Percentiles rank a stretch among this genome's conserved stretches.
These are phyloP conservation scores for Drosophila rufa DNA, from an alignment of 1,140 invertebrate genomes.

Conservation along the genomic window DNA sequence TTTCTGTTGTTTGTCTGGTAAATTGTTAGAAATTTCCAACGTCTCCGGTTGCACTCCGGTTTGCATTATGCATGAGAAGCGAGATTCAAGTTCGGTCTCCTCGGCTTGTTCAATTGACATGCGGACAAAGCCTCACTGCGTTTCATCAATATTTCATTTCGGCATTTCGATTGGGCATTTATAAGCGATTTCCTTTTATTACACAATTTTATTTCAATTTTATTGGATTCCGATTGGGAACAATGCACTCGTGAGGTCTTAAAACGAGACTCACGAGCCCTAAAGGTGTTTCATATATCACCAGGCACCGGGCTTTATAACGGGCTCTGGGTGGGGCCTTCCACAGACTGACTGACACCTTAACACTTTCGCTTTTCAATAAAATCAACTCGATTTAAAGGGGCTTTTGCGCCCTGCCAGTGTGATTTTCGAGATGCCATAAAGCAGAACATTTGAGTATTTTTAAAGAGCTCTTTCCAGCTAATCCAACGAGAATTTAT, in stretches of 20 bases:
- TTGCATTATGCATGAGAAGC: conserved; percentile 72
- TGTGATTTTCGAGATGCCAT: conserved; percentile 2
- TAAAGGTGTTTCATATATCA: conserved; percentile 43
- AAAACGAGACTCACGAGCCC: conserved; percentile 51
- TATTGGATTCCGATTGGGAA: conserved; percentile 57
- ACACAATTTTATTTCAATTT: conserved; percentile 65
- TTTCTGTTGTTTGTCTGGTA: conserved; percentile 9
- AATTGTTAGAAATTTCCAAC: conserved; percentile 67
- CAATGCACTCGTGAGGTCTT: conserved; percentile 42
- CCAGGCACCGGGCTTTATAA: conserved; percentile 22
- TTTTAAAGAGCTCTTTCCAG: not conserved
- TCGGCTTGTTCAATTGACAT: conserved; percentile 40
- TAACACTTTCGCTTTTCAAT: conserved; percentile 69
- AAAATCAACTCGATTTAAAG: conserved; percentile 11
- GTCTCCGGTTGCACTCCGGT: conserved; percentile 60
- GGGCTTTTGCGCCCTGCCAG: conserved; percentile 2
- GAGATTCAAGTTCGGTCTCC: conserved; percentile 32
- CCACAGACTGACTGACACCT: not conserved
- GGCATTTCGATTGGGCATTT: conserved; percentile 58
- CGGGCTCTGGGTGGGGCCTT: conserved; percentile 21
- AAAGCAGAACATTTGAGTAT: conserved; percentile 31
- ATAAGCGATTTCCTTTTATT: conserved; percentile 71
- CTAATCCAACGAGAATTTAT: conserved; percentile 23
- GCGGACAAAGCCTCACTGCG: conserved; percentile 59
- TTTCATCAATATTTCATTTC: conserved; percentile 77